A percentile compares a stretch with the other conserved stretches of the same genome.
Evolutionary conservation across 53 echinoderm and acorn worm genomes (phyloP).

Genomic region (Mesocentrotus franciscanus): DNA sequence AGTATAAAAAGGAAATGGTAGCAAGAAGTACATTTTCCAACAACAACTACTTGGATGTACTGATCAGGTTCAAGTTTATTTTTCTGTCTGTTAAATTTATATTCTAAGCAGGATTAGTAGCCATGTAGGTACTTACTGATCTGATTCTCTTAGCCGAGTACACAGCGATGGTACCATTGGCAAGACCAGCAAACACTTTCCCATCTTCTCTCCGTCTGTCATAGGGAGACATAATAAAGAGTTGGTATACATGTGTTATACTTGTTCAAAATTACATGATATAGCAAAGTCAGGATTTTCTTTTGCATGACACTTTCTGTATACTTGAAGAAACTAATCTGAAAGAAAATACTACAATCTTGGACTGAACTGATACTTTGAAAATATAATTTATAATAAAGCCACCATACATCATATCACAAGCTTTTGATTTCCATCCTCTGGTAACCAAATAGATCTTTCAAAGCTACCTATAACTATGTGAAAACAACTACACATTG

Average conservation of each 20-base stretch:
- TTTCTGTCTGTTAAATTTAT: too few species aligned
- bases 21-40: too few species aligned
- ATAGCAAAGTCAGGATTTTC: background rate
- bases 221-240: background rate
- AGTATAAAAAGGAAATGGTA: too few species aligned
- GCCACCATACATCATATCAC: too few species aligned
- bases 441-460: too few species aligned
- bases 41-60: background rate
- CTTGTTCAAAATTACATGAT: too few species aligned
- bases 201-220: conserved; percentile 79
- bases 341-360: background rate
- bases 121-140: conserved; percentile 70
- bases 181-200: conserved; percentile 87
- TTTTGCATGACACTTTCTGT: background rate
- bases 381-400: too few species aligned
- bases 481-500: too few species aligned
- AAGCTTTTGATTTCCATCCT: too few species aligned
- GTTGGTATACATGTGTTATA: background rate
- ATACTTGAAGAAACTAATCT: background rate
- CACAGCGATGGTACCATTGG: conserved; percentile 85
- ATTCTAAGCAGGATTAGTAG: background rate
- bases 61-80: too few species aligned
- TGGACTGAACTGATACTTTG: background rate
- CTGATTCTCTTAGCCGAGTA: conserved; percentile 76
- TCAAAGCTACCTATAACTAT: too few species aligned